Evolutionary conservation across 2,888 invertebrate species (phyloP).

Genomic region (Cantharis flavilabris): DNA sequence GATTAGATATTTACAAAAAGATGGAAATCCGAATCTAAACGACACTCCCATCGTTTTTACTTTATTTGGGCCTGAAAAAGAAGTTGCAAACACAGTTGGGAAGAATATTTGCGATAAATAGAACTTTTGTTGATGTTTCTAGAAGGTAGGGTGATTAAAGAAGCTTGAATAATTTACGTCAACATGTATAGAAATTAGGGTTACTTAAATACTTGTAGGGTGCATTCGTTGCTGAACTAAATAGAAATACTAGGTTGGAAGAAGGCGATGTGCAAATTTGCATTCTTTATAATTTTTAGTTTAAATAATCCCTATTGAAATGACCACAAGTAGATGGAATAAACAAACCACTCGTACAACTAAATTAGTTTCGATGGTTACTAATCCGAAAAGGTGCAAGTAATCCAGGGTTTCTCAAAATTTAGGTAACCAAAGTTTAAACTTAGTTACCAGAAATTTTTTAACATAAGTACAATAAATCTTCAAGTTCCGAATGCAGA

Average conservation of each 20-base stretch:
- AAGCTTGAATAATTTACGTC: background rate
- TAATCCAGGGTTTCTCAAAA: background rate
- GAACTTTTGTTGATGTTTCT: background rate
- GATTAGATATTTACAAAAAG: conserved; percentile 79
- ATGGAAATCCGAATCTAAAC: conserved; percentile 73
- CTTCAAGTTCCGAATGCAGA: background rate
- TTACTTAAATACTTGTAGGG: background rate
- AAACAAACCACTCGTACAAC: background rate
- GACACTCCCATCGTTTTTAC: conserved; percentile 85
- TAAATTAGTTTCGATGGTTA: background rate
- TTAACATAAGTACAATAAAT: background rate
- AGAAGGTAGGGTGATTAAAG: background rate
- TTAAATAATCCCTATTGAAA: background rate
- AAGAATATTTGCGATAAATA: background rate
- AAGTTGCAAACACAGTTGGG: conserved; percentile 37
- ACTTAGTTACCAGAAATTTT: background rate
- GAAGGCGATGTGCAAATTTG: background rate
- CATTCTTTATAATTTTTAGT: background rate
- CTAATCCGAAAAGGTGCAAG: background rate
- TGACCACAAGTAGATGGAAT: background rate
- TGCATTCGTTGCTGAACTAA: background rate
- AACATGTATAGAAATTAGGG: background rate
- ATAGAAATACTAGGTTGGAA: background rate
- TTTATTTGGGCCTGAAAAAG: conserved; percentile 66
- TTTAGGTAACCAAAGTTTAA: background rate